Evolutionary conservation across 2,113 vertebrate genomes (phyloP).

Genomic region (Callocephalon fimbriatum): DNA sequence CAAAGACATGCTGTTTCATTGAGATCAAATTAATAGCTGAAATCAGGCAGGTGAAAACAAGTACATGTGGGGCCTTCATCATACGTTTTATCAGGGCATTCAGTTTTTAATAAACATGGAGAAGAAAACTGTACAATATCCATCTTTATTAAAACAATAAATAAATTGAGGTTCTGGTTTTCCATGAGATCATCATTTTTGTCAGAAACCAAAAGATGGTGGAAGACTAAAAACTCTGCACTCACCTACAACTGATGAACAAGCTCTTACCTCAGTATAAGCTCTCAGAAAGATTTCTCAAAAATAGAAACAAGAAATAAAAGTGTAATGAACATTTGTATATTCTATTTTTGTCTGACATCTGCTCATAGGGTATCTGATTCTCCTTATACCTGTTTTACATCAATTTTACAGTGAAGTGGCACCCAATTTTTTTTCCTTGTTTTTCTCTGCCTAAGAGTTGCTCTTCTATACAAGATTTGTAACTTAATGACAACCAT

Average conservation of each 20-base stretch:
- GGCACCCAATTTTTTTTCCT: background rate
- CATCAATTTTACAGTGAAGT: background rate
- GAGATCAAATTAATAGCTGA: slow-evolving; percentile 11
- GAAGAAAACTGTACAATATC: background rate
- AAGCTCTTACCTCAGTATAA: slow-evolving; percentile 7
- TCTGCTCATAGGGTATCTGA: background rate
- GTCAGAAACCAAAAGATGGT: slow-evolving; percentile 4
- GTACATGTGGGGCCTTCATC: background rate
- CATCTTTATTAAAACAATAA: background rate
- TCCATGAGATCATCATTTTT: slow-evolving; percentile 33
- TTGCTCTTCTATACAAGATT: background rate
- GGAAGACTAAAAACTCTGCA: slow-evolving; percentile 15
- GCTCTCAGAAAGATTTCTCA: slow-evolving; percentile 21
- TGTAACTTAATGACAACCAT: background rate
- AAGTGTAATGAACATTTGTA: background rate
- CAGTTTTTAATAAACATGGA: background rate
- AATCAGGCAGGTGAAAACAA: slow-evolving; percentile 23
- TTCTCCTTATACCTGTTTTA: background rate
- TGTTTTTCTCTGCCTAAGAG: background rate
- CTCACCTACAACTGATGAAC: slow-evolving; percentile 48
- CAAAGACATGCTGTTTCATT: background rate
- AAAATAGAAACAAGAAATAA: background rate
- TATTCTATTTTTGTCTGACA: background rate
- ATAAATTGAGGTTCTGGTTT: background rate
- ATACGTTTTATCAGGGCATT: background rate